Conservation (phyloP, 2,113 vertebrate species). For the Bucco capensis region DNA sequence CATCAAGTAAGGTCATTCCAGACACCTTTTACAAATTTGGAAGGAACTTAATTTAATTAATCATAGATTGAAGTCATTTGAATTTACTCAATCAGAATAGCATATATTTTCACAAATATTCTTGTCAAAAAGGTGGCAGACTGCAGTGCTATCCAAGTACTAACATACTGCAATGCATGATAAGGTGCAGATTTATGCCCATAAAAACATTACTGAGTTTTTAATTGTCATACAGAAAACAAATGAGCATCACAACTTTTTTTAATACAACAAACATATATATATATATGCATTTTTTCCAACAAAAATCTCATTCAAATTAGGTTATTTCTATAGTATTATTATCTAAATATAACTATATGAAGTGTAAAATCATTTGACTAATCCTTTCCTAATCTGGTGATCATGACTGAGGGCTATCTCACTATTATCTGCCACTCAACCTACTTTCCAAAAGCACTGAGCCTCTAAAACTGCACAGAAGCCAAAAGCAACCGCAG, state of each 20-base stretch:
- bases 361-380: not conserved
- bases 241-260: not conserved
- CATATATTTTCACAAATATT: not conserved
- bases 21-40: not conserved
- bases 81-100: not conserved
- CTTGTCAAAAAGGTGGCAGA: no score
- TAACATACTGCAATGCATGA: not conserved
- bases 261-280: not conserved
- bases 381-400: not conserved
- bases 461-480: not conserved
- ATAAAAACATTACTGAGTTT: not conserved
- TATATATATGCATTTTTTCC: not conserved
- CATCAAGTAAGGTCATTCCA: not conserved
- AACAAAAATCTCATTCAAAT: not conserved
- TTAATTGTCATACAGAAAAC: not conserved
- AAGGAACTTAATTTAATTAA: conserved; percentile 10
- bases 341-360: not conserved
- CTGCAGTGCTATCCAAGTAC: no score
- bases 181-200: not conserved
- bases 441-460: conserved; percentile 7
- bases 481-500: not conserved
- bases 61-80: not conserved
- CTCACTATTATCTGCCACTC: not conserved
- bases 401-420: not conserved
- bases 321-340: not conserved